phyloP scores from a whole-genome alignment of 1,140 invertebrate species.

The Trachymyrmex septentrionalis region DNA sequence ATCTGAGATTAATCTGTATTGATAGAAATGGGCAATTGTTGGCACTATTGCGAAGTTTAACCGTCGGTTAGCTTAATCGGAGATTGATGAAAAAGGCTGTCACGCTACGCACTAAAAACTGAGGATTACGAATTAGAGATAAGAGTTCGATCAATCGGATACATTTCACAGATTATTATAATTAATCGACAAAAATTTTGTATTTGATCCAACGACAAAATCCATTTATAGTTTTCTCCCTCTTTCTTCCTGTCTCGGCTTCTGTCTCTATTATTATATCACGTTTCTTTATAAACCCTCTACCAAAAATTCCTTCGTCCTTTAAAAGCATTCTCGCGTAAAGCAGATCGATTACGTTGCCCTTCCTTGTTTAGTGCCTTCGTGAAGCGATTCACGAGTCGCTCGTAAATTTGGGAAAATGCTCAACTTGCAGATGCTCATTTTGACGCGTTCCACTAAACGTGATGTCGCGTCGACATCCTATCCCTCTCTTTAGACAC shows the following conservation, averaged over 20 bases:
- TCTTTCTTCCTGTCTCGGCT: neutral
- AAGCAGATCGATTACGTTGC: slow-evolving; percentile 64
- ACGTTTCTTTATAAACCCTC: slow-evolving; percentile 55
- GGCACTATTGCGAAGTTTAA: no score
- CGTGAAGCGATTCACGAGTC: slow-evolving; percentile 56
- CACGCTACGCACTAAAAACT: no score
- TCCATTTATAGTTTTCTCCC: slow-evolving; percentile 14
- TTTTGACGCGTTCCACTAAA: slow-evolving; percentile 73
- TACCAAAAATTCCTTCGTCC: slow-evolving; percentile 48
- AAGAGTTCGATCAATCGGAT: no score
- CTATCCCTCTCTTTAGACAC: slow-evolving; percentile 13
- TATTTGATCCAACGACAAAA: neutral
- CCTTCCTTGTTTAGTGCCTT: slow-evolving; percentile 65
- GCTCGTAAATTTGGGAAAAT: slow-evolving; percentile 75
- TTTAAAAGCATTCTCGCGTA: neutral
- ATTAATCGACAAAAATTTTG: neutral
- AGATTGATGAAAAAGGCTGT: no score
- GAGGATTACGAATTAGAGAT: no score
- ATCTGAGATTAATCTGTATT: no score
- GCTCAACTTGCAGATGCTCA: slow-evolving; percentile 72
- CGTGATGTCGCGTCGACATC: slow-evolving; percentile 66
- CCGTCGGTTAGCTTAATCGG: no score
- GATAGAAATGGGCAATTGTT: no score
- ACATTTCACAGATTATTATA: no score
- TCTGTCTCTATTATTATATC: slow-evolving; percentile 57